Conservation (phyloP, 2,888 invertebrate species). For the Empis stercorea region DNA sequence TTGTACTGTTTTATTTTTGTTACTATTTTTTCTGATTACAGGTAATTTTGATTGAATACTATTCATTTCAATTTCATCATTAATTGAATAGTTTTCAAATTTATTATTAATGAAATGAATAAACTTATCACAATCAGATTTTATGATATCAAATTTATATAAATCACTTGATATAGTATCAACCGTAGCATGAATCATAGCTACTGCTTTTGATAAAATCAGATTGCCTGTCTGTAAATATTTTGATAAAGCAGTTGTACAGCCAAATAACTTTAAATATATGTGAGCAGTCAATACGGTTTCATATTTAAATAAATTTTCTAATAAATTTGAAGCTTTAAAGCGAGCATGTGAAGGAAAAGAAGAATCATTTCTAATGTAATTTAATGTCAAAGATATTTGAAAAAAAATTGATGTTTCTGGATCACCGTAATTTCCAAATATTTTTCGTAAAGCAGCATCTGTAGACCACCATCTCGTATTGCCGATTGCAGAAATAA, state of each 20-base stretch:
- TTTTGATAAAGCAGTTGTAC: background rate
- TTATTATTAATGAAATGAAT: background rate
- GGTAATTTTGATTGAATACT: background rate
- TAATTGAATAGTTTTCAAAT: background rate
- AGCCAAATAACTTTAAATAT: background rate
- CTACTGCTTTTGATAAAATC: background rate
- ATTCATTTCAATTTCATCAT: background rate
- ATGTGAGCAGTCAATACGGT: background rate
- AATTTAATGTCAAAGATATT: too few relatives aligned
- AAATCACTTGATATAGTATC: background rate
- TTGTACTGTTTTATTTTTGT: background rate
- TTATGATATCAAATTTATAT: background rate
- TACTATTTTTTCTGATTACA: background rate
- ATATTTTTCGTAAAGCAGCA: too few relatives aligned
- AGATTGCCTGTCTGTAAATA: background rate
- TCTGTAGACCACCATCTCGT: too few relatives aligned
- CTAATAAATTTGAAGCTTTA: too few relatives aligned
- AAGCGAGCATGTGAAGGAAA: too few relatives aligned
- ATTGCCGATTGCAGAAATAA: too few relatives aligned
- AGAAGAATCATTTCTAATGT: too few relatives aligned
- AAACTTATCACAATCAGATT: background rate
- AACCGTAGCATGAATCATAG: background rate
- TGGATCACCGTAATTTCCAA: too few relatives aligned
- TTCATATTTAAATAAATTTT: background rate
- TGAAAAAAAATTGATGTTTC: too few relatives aligned